A percentile compares a stretch with the other conserved stretches of the same genome.
Conservation (phyloP, 2,888 invertebrate genomes). For the Campaea margaritaria region DNA sequence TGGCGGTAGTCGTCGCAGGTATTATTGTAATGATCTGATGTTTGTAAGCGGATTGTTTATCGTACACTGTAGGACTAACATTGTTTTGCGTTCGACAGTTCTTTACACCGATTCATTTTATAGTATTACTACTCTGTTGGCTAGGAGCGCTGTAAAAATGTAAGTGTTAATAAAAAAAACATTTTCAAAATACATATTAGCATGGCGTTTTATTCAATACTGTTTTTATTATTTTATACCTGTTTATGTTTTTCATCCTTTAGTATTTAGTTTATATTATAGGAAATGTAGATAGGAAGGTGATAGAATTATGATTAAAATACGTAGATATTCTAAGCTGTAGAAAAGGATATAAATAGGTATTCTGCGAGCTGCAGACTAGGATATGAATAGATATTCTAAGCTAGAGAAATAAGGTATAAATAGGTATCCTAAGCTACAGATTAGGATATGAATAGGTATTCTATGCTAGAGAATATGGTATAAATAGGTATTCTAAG, state of each 20-base stretch:
- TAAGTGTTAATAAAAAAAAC: constrained; percentile 86
- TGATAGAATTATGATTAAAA: too few relatives aligned
- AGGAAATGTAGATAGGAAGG: neutral
- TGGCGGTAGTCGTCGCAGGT: constrained; percentile 75
- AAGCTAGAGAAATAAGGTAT: too few relatives aligned
- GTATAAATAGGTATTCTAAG: too few relatives aligned
- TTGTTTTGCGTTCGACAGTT: constrained; percentile 84
- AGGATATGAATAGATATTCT: too few relatives aligned
- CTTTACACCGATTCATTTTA: constrained; percentile 83
- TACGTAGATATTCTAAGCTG: too few relatives aligned
- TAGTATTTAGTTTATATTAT: neutral
- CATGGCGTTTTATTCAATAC: constrained; percentile 63
- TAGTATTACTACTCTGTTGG: constrained; percentile 86
- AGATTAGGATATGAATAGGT: too few relatives aligned
- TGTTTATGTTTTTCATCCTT: constrained; percentile 26
- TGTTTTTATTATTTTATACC: constrained; percentile 42
- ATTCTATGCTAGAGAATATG: too few relatives aligned
- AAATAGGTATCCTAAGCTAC: too few relatives aligned
- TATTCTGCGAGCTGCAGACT: too few relatives aligned
- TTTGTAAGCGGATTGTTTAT: constrained; percentile 78
- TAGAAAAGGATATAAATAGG: too few relatives aligned
- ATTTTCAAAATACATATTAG: constrained; percentile 83
- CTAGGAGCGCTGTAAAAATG: constrained; percentile 86
- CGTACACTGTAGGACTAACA: constrained; percentile 82
- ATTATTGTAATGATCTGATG: constrained; percentile 66